Base-by-base conservation (phyloP, 2,797 vertebrate genomes). In the Chanos chanos region DNA sequence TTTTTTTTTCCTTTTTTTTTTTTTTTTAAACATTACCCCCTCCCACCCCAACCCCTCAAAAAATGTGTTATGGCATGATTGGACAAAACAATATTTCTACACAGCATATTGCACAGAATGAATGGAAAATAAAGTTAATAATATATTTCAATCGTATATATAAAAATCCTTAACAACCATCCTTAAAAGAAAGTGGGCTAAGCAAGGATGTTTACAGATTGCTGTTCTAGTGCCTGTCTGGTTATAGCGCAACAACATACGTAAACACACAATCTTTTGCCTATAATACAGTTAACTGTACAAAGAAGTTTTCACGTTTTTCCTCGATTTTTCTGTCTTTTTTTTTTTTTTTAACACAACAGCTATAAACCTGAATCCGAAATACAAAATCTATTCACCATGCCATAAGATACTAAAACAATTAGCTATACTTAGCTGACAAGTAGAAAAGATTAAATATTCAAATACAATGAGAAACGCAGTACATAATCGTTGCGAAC, bases 341-440 rank as follows among this genome's bases (percentile, higher is more conserved):
- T 92, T 93, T 80, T 81, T 55, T 66, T 57, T 70, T 77, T 84
- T 92, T 93, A 96, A 96, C 95, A 98, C 96, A 96, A 98, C 95
- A 98, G 94, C 94, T 97, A 97, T 90, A 95, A 96, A 98, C 95
- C 96, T 95, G 96, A 98, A 90, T 92, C 84, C 79, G 90, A 89
- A 89, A 96, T 97, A 99, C 95, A 97, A 97, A 97, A 94, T 94
- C 95, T 98, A 97, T 94, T 89, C 96, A 94, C 95, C 96, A 99
- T 99, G 96, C 96, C 95, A 94, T 95, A 95, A 95, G 91, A 92
- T 95, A 98, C 95, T 94, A 98, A 99, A 99, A 98, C 95, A 96
- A 96, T 94, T 93, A 88, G 84, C 87, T 90, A 94, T 94, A 97
- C 91, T 94, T 93, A 95, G 94, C 93, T 57, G 91, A 98, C 95